Base-by-base conservation (phyloP, 1,140 invertebrate genomes). In the Heliconius hewitsoni region DNA sequence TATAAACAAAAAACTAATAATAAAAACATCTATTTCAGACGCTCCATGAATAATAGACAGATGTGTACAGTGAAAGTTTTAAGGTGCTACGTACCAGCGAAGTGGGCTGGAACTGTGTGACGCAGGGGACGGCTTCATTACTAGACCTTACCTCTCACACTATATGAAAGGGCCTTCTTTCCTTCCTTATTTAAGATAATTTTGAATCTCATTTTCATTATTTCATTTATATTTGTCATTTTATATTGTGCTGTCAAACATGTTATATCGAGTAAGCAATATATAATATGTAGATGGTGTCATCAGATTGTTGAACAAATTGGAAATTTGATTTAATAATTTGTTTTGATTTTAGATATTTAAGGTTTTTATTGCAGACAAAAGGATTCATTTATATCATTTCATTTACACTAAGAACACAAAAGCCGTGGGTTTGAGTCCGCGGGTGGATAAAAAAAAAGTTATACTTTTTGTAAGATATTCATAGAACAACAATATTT, bases 31-130 rank as follows among this genome's bases (percentile, higher is more conserved):
- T 85, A 60, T 86, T 85, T 23, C 84, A 85, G 85, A 82, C 84
- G 78, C 19, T 66, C 71, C 78, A 52, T 87, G 85, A 81, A 85
- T 81, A 87, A 82, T 91, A 87, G 86, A 89, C 82, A 83, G 82
- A 87, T 83, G 87, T 93, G 92, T 93, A 91, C 87, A 93, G 89
- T 90, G 86, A 90, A 88, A 82, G 86, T 87, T 86, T 87, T 87
- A 87, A 87, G 90, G 91, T 93, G 91, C 91, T 93, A 91, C 82
- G 84, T 84, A 84, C 60, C 82, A 74, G 82, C 81, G 70, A 78
- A 76, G 75, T 77, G 71, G 46, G 78, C 79, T 72, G 66, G 70
- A 71, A 81, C 79, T 66, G 60, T 66, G 60, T 23, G 60, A 27
- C 60, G 60, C n/a, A 57, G 19, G 55, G 3, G 11, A 66, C 23